Conservation (phyloP, 2,797 vertebrate genomes). For the Enteromius treurensis region DNA sequence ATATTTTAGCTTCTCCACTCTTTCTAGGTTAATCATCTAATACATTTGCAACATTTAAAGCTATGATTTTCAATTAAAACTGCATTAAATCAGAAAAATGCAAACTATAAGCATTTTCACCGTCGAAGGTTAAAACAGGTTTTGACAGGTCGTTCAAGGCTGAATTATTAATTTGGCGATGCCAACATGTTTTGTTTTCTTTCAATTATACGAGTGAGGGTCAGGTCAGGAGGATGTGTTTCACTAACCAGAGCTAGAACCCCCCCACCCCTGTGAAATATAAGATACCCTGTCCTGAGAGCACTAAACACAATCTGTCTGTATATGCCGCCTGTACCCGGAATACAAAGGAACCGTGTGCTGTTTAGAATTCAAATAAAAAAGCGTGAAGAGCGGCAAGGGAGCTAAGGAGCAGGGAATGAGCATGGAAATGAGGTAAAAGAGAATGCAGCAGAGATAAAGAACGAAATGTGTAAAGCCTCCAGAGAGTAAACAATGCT, state of each 20-base stretch:
- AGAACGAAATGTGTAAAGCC: constrained; percentile 66
- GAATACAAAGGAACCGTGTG: constrained; percentile 72
- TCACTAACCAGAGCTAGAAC: constrained; percentile 32
- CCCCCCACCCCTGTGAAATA: constrained; percentile 10
- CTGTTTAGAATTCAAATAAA: constrained; percentile 77
- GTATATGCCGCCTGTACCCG: constrained; percentile 1
- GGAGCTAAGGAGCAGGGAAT: constrained; percentile 70
- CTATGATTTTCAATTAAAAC: not conserved
- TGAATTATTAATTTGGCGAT: constrained; percentile 33
- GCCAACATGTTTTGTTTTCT: constrained; percentile 31
- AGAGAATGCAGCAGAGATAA: constrained; percentile 75
- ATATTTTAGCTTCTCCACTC: not conserved
- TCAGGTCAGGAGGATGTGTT: constrained; percentile 44
- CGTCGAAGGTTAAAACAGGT: not conserved
- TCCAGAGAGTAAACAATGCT: constrained; percentile 63
- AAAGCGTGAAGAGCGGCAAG: constrained; percentile 70
- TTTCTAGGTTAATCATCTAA: not conserved
- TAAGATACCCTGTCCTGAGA: constrained; percentile 34
- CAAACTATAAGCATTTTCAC: not conserved
- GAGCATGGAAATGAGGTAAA: constrained; percentile 75
- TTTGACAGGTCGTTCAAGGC: constrained; percentile 19
- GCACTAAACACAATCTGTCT: constrained; percentile 24
- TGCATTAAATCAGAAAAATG: not conserved
- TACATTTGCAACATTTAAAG: not conserved
- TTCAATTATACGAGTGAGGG: constrained; percentile 31